Percentiles rank a stretch among this genome's conserved stretches.
Evolutionary conservation across 2,888 invertebrate species (phyloP).

Genomic region (Linnaemya tessellans): DNA sequence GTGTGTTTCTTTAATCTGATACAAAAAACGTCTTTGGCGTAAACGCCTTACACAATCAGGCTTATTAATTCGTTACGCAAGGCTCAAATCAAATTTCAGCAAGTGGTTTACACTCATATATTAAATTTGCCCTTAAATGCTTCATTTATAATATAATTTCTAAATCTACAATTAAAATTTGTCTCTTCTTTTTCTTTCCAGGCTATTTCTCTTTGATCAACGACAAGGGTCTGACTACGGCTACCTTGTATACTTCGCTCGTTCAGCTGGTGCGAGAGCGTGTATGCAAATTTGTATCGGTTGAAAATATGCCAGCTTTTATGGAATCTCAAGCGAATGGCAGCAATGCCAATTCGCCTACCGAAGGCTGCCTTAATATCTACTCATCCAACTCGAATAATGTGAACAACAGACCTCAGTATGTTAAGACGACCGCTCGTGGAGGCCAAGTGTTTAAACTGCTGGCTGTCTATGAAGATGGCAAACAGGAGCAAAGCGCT

Average conservation of each 20-base stretch:
- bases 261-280: slow-evolving; percentile 88
- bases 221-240: slow-evolving; percentile 87
- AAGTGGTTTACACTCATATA: no score
- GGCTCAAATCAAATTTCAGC: no score
- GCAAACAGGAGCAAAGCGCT: slow-evolving; percentile 82
- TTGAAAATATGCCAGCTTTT: slow-evolving; percentile 83
- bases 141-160: no score
- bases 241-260: slow-evolving; percentile 87
- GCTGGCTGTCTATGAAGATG: slow-evolving; percentile 90
- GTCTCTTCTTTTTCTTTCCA: slow-evolving; percentile 79
- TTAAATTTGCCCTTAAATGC: no score
- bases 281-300: slow-evolving; percentile 84
- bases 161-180: no score
- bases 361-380: slow-evolving; percentile 78
- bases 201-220: slow-evolving; percentile 89
- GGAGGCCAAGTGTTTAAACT: slow-evolving; percentile 89
- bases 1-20: no score
- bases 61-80: no score
- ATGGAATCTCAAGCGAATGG: slow-evolving; percentile 81
- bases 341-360: slow-evolving; percentile 76
- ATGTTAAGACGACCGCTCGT: slow-evolving; percentile 88
- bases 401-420: slow-evolving; percentile 83
- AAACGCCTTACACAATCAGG: no score
- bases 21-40: no score
- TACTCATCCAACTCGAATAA: slow-evolving; percentile 70